phyloP scores from a whole-genome alignment of 2,888 invertebrate genomes.

The Eilema depressum region DNA sequence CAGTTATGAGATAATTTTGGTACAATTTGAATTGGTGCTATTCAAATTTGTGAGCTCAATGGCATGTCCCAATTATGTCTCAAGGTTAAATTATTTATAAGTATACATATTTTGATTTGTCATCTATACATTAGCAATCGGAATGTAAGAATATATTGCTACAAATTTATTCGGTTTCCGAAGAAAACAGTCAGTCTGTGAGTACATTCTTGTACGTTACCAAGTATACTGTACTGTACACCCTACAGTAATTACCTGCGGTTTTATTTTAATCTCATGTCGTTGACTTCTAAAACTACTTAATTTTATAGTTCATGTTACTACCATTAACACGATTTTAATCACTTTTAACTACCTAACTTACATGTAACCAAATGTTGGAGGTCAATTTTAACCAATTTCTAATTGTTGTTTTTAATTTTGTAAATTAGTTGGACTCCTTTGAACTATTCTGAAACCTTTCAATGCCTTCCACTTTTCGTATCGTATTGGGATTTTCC shows the following conservation, averaged over 20 bases:
- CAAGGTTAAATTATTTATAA: background rate
- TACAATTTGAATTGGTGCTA: background rate
- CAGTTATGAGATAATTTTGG: background rate
- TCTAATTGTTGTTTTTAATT: background rate
- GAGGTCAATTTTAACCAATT: background rate
- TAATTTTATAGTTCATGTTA: background rate
- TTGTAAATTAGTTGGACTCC: background rate
- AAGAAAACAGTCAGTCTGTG: background rate
- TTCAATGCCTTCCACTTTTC: background rate
- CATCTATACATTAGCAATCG: background rate
- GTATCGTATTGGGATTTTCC: too few species aligned
- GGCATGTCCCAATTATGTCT: background rate
- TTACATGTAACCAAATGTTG: background rate
- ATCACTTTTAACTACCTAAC: background rate
- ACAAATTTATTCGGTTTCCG: background rate
- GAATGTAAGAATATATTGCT: too few species aligned
- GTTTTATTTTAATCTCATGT: background rate
- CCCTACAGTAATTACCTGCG: background rate
- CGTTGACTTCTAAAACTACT: background rate
- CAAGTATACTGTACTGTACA: too few species aligned
- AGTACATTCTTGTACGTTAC: background rate
- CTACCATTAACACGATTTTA: background rate
- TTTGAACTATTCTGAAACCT: background rate
- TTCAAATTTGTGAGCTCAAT: background rate
- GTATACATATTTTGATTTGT: background rate